These are phyloP conservation scores for Pararge aegeria DNA, from an alignment of 1,140 invertebrate species.

Conservation along the genomic window DNA sequence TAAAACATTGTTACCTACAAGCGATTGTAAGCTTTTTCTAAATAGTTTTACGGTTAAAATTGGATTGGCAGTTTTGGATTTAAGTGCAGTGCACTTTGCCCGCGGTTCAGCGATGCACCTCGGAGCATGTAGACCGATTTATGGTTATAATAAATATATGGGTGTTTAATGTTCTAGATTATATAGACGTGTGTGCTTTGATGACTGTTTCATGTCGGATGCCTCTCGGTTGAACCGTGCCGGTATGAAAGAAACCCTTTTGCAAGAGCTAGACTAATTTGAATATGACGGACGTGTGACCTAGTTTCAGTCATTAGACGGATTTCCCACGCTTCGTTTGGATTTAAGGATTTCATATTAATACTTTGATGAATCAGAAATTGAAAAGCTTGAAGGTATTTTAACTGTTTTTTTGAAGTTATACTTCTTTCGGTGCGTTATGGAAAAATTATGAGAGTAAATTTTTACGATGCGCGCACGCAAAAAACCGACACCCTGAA, in stretches of 20 bases:
- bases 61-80: constrained; percentile 8
- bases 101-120: constrained; percentile 52
- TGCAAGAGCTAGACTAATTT: not conserved
- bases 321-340: not conserved
- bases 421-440: too few relatives aligned
- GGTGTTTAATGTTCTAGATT: constrained; percentile 55
- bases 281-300: not conserved
- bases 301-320: not conserved
- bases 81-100: constrained; percentile 58
- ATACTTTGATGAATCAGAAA: too few relatives aligned
- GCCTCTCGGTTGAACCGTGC: not conserved
- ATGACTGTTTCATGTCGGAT: constrained; percentile 24
- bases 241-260: not conserved
- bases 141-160: constrained; percentile 69
- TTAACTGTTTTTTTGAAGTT: too few relatives aligned
- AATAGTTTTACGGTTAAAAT: constrained; percentile 23
- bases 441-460: too few relatives aligned
- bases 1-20: not conserved
- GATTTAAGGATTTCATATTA: not conserved
- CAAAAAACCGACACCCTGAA: too few relatives aligned
- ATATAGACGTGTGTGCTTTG: constrained; percentile 21
- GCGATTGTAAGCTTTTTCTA: not conserved
- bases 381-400: too few relatives aligned
- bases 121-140: constrained; percentile 60
- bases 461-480: too few relatives aligned